Evolutionary conservation across 2,888 invertebrate genomes (phyloP).

Genomic region (Archaeoteleia sp.): DNA sequence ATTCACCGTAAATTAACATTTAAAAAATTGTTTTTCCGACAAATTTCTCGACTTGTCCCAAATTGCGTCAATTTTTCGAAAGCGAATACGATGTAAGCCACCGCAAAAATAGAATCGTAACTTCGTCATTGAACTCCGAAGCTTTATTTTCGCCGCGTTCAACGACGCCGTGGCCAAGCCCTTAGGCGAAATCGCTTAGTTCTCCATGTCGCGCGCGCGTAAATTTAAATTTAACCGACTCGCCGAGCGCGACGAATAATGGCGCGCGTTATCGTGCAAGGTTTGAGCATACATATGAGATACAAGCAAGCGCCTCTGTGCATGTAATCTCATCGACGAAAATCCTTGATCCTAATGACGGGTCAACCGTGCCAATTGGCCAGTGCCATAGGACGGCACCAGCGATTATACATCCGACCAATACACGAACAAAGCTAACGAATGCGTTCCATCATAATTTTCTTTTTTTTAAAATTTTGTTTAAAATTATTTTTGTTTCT

Average conservation of each 20-base stretch:
- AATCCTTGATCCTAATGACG: slow-evolving; percentile 73
- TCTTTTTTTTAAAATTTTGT: too few species aligned
- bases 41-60: too few species aligned
- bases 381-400: slow-evolving; percentile 42
- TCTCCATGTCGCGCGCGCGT: too few species aligned
- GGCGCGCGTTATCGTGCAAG: slow-evolving; percentile 17
- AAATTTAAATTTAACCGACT: slow-evolving; percentile 18
- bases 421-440: too few species aligned
- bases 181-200: slow-evolving; percentile 13
- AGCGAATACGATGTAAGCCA: slow-evolving; percentile 4
- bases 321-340: slow-evolving; percentile 36
- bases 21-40: too few species aligned
- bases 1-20: too few species aligned
- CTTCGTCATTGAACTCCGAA: slow-evolving; percentile 46
- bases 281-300: not conserved
- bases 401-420: too few species aligned
- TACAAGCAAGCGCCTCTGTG: slow-evolving; percentile 3
- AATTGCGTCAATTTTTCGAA: slow-evolving; percentile 1
- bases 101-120: slow-evolving; percentile 28
- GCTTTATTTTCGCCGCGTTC: slow-evolving; percentile 44
- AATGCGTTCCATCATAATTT: too few species aligned
- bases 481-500: too few species aligned
- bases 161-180: slow-evolving; percentile 34
- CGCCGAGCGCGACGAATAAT: not conserved
- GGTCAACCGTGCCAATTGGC: slow-evolving; percentile 72